Conservation (phyloP, 2,888 invertebrate genomes). For the Heteromurus nitidus region DNA sequence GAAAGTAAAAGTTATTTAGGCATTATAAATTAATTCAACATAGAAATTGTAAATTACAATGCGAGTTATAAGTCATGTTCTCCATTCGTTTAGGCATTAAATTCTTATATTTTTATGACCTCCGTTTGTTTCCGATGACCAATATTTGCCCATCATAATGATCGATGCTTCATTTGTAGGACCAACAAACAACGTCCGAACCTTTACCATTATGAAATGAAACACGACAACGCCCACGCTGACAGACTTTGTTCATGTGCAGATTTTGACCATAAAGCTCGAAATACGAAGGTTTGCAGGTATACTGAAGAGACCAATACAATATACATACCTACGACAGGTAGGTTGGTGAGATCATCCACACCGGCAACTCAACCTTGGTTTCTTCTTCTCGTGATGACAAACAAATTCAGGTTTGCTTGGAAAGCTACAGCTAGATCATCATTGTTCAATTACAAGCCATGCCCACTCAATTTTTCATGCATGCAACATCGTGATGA, state of each 20-base stretch:
- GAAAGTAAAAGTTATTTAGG: no score
- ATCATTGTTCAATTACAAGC: neutral
- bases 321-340: neutral
- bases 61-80: no score
- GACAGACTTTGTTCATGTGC: neutral
- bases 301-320: neutral
- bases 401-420: neutral
- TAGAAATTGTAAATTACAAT: no score
- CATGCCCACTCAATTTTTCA: neutral
- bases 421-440: neutral
- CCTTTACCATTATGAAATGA: neutral
- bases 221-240: neutral
- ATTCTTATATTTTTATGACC: no score
- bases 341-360: neutral
- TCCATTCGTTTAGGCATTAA: no score
- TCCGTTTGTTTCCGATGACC: no score
- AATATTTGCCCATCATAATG: no score
- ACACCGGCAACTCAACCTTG: conserved; percentile 4
- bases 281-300: neutral
- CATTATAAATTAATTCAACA: no score
- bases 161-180: no score
- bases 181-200: no score
- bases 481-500: no score
- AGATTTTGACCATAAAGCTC: neutral
- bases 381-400: neutral